These are phyloP conservation scores for Hirtodrosophila duncani DNA, from an alignment of 2,888 invertebrate genomes.

Conservation along the genomic window DNA sequence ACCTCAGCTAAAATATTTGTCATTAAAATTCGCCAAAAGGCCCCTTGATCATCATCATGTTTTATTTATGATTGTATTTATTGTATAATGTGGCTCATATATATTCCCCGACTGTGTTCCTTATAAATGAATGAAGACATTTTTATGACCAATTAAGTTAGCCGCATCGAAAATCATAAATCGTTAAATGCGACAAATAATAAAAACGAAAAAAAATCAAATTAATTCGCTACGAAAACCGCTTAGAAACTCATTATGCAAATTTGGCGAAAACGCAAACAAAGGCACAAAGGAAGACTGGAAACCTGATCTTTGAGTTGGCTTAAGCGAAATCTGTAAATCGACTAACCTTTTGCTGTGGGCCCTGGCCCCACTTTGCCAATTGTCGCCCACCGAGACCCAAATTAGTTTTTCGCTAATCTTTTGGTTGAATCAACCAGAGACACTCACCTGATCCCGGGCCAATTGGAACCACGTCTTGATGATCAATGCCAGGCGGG, in stretches of 20 bases:
- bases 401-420: constrained; percentile 47
- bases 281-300: background rate
- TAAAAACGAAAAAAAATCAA: constrained; percentile 26
- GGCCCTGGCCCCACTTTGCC: constrained; percentile 28
- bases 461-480: constrained; percentile 97
- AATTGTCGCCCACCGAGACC: constrained; percentile 51
- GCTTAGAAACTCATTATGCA: constrained; percentile 73
- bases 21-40: no score
- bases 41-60: no score
- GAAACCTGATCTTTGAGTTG: no score
- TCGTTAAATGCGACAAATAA: constrained; percentile 31
- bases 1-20: no score
- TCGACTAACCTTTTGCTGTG: constrained; percentile 42
- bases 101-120: constrained; percentile 38
- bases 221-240: constrained; percentile 66
- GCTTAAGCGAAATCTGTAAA: constrained; percentile 6
- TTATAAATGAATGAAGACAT: constrained; percentile 62
- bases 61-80: no score
- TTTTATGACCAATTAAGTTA: constrained; percentile 71
- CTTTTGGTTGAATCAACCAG: constrained; percentile 5
- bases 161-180: constrained; percentile 58
- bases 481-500: constrained; percentile 90
- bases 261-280: constrained; percentile 41
- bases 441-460: constrained; percentile 87
- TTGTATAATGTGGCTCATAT: constrained; percentile 31